A percentile compares a stretch with the other conserved stretches of the same genome.
Evolutionary conservation across 2,888 invertebrate genomes (phyloP).

Genomic region (Caprella mutica): DNA sequence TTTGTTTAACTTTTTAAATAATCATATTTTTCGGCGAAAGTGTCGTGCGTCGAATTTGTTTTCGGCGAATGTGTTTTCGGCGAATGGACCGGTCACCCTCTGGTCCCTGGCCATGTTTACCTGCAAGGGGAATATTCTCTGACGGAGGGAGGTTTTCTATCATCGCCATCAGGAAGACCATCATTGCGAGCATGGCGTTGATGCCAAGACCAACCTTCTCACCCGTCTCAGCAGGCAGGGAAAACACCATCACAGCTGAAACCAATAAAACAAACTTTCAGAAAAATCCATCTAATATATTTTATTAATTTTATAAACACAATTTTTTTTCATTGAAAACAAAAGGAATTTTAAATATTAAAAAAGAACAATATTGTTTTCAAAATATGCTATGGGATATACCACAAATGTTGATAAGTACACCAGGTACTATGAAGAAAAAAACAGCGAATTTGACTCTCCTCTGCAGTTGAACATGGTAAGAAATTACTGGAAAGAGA

Average conservation of each 20-base stretch:
- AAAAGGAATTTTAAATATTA: not conserved
- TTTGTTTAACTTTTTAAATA: no score
- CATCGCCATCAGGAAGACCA: conserved; percentile 35
- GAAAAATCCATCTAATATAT: no score
- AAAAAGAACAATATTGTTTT: not conserved
- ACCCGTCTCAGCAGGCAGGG: conserved; percentile 31
- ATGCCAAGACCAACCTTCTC: conserved; percentile 34
- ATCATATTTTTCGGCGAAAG: no score
- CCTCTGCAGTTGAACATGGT: conserved; percentile 31
- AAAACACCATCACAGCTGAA: conserved; percentile 33
- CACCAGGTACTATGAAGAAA: conserved; percentile 34
- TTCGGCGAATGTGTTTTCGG: no score
- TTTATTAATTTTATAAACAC: no score
- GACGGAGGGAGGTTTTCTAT: conserved; percentile 33
- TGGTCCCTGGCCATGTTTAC: no score
- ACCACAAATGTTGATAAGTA: conserved; percentile 34
- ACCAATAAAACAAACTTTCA: no score
- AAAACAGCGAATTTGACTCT: conserved; percentile 27
- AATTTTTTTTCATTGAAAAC: no score
- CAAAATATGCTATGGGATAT: no score
- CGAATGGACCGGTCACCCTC: no score
- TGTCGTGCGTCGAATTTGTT: no score
- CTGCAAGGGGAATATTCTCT: conserved; percentile 31
- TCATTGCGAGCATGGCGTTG: conserved; percentile 34
- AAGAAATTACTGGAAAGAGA: conserved; percentile 27